Evolutionary conservation across 1,140 invertebrate genomes (phyloP), one percentile per base, ranked within the genome.

Genomic region (Saccostrea echinata): DNA sequence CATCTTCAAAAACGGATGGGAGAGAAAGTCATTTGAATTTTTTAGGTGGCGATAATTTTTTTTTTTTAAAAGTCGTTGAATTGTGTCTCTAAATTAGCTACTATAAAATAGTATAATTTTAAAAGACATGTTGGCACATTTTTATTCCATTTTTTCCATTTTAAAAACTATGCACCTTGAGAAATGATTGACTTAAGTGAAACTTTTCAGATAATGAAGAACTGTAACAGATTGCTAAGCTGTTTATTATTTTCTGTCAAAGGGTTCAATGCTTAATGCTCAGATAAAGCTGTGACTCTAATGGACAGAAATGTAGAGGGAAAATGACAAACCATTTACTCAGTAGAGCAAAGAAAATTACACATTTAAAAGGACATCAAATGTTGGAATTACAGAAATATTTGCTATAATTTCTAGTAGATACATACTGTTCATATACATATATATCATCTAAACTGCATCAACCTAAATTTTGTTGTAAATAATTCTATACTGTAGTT

Each of bases 241-340:
- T 76, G 24, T 76, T 76, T 76, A 27, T 30, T 76, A 30, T 33
- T 33, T 76, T 27, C 24, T 76, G 68, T 76, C 68, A 76, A 76
- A 76, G 30, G 68, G 27, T 76, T 76, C 68, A 76, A 12, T 76
- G 68, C 68, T 76, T 76, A 30, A 76, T 30, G 30, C 68, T 30
- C 30, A 76, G 27, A 76, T 30, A 27, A 27, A 33, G 13, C 68
- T 27, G 43, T 43, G 27, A 11, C 27, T 76, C 68, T 76, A 76
- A 76, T 76, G 68, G 68, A 76, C 68, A 76, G 68, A 76, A 30
- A 76, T 71, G 27, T 27, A 76, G 24, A 27, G 30, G 27, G 68
- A 76, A 76, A 76, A 76, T 76, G 24, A 33, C 11, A 4, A 76
- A 76, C 68, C 9, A 76, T 76, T 76, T 76, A 76, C 27, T 76